A percentile compares a stretch with the other conserved stretches of the same genome.
Evolutionary conservation across 2,888 invertebrate genomes (phyloP).

Genomic region (Habroteleia sp.): DNA sequence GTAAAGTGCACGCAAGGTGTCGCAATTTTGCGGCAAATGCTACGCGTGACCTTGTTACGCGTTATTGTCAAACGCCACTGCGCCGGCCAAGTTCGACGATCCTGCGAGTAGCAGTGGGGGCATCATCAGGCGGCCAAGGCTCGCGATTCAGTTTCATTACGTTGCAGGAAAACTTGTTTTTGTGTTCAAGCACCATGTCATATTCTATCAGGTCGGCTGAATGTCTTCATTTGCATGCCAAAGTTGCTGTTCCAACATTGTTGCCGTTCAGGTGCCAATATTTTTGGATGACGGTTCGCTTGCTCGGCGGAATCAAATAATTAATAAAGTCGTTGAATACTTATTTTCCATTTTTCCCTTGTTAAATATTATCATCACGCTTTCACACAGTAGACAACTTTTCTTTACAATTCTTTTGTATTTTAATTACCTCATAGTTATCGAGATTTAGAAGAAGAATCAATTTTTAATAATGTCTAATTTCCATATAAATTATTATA

Average conservation of each 20-base stretch:
- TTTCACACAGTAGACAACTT: too few species aligned
- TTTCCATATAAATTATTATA: too few species aligned
- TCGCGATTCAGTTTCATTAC: conserved; percentile 57
- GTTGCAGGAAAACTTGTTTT: conserved; percentile 62
- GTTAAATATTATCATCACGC: neutral
- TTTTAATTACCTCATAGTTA: neutral
- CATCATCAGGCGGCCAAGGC: conserved; percentile 47
- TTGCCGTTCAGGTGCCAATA: conserved; percentile 35
- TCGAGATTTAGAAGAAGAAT: neutral
- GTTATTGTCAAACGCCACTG: conserved; percentile 65
- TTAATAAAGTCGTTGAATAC: conserved; percentile 21
- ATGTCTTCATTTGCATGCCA: conserved; percentile 61
- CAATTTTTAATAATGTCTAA: too few species aligned
- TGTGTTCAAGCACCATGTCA: conserved; percentile 59
- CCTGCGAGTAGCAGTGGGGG: conserved; percentile 51
- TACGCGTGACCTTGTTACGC: conserved; percentile 69
- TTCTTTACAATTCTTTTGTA: too few species aligned
- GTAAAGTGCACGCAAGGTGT: conserved; percentile 62
- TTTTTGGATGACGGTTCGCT: conserved; percentile 8
- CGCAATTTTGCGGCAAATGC: conserved; percentile 66
- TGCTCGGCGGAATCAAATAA: conserved; percentile 17
- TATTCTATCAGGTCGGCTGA: conserved; percentile 56
- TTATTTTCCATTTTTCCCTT: conserved; percentile 5
- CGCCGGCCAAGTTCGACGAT: conserved; percentile 62
- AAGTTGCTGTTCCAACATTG: conserved; percentile 48